Conservation (phyloP, 1,140 invertebrate species). For the Parapsyche elsis region DNA sequence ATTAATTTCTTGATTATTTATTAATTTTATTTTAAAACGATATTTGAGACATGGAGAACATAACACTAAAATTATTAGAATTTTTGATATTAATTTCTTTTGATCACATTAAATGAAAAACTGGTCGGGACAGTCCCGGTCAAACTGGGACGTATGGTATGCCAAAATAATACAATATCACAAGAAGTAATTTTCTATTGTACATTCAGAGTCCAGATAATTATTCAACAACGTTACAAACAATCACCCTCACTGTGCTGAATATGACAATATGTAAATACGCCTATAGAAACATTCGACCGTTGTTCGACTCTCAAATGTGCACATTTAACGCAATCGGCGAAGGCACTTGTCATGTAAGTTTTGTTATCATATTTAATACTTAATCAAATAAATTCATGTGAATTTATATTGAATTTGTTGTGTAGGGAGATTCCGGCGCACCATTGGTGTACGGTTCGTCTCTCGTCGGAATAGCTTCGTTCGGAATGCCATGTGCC, state of each 20-base stretch:
- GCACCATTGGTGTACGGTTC: constrained; percentile 65
- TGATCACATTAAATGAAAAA: no score
- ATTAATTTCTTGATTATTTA: no score
- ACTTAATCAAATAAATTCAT: neutral
- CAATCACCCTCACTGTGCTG: constrained; percentile 48
- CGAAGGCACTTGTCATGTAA: constrained; percentile 69
- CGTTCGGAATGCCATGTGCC: constrained; percentile 71
- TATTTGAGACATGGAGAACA: no score
- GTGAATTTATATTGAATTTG: constrained; percentile 8
- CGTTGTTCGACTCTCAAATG: constrained; percentile 57
- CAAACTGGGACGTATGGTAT: no score
- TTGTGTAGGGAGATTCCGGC: constrained; percentile 69
- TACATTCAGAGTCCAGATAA: constrained; percentile 50
- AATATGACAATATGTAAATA: constrained; percentile 46
- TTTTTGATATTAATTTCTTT: neutral
- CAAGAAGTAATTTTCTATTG: neutral
- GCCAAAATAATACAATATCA: no score
- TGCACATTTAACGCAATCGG: constrained; percentile 72
- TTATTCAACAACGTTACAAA: constrained; percentile 49
- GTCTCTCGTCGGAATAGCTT: constrained; percentile 68
- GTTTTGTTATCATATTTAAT: neutral
- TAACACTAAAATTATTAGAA: neutral
- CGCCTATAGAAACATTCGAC: constrained; percentile 48
- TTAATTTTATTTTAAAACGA: neutral
- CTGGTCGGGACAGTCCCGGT: no score